A percentile compares a stretch with the other conserved stretches of the same genome.
phyloP scores from a whole-genome alignment of 1,140 invertebrate species.

The Drosophila dunni region DNA sequence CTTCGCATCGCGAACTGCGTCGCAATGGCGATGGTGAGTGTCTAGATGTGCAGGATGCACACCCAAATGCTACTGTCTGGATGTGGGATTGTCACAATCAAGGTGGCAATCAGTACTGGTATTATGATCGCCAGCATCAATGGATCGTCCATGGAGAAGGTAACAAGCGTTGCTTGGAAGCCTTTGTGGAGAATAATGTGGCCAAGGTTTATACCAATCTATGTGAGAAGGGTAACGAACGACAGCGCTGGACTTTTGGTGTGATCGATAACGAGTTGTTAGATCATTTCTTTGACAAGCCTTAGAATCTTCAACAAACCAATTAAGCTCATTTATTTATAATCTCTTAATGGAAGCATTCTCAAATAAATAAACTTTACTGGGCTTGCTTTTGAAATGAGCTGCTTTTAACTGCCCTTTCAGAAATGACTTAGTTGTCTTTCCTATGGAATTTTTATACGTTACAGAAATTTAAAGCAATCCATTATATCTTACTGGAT shows the following conservation, averaged over 20 bases:
- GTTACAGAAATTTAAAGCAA: no score
- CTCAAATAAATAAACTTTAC: background rate
- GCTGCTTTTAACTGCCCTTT: no score
- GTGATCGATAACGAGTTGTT: conserved; percentile 88
- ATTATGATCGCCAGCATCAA: conserved; percentile 88
- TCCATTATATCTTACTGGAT: no score
- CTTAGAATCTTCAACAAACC: background rate
- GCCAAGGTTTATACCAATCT: conserved; percentile 88
- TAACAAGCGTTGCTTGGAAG: conserved; percentile 90
- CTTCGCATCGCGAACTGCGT: conserved; percentile 91
- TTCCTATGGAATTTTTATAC: no score
- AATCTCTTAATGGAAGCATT: background rate
- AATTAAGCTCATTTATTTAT: background rate
- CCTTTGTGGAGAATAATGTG: conserved; percentile 75
- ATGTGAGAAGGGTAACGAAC: conserved; percentile 88
- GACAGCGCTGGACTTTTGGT: conserved; percentile 93
- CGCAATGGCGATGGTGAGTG: conserved; percentile 88
- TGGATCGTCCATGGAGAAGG: conserved; percentile 88
- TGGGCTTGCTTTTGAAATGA: background rate
- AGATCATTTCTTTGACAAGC: conserved; percentile 51
- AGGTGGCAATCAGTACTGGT: conserved; percentile 92
- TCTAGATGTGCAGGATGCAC: conserved; percentile 89
- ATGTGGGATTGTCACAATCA: conserved; percentile 90
- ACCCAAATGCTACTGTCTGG: conserved; percentile 88
- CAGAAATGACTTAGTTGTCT: no score